Evolutionary conservation across 1,140 invertebrate species (phyloP), one percentile per base, ranked within the genome.

Genomic region (Aleiodes sp.): DNA sequence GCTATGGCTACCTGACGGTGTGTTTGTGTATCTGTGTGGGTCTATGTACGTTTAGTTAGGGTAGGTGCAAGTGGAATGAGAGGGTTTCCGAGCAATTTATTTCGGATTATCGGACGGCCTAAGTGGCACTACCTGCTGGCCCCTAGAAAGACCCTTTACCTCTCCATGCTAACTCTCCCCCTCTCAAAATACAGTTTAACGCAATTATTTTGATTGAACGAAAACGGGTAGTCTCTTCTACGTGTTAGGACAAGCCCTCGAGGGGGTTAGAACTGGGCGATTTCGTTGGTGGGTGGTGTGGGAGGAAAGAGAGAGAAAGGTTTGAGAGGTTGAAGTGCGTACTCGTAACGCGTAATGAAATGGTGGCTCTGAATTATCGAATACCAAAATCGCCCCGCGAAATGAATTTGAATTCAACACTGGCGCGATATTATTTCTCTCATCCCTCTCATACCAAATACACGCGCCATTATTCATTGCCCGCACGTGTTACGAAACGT

Each of bases 351-450:
- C 61, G 61, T 63, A 63, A 63, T 63, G 37, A 63, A 63, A 63
- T 24, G 61, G 21, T 19, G n/a, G 57, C n/a, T 6, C 46, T 68
- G 62, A 76, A 75, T 76, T 73, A 75, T 70, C 59, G 67, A 73
- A 75, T 73, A 65, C 67, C 70, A 78, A 78, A 78, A 73, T 71
- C 77, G 72, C 71, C 6, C 9, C n/a, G n/a, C n/a, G n/a, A 14
- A 65, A 68, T 62, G 70, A 66, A 65, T 28, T 61, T 31, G 52
- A 65, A 70, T 70, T 60, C 33, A 35, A 70, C 57, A 28, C 3
- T 10, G 33, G 1, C 31, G 28, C 7, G 21, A 57, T 57, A 57
- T 57, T 57, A 57, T 29, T 57, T 2, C 26, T 12, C 9, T n/a
- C 24, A 28, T 24, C 26, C 21, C 24, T 26, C 12, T 33, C 12